Evolutionary conservation across 1,140 invertebrate genomes (phyloP), one percentile per base, ranked within the genome.

Genomic region (Pissodes strobi): DNA sequence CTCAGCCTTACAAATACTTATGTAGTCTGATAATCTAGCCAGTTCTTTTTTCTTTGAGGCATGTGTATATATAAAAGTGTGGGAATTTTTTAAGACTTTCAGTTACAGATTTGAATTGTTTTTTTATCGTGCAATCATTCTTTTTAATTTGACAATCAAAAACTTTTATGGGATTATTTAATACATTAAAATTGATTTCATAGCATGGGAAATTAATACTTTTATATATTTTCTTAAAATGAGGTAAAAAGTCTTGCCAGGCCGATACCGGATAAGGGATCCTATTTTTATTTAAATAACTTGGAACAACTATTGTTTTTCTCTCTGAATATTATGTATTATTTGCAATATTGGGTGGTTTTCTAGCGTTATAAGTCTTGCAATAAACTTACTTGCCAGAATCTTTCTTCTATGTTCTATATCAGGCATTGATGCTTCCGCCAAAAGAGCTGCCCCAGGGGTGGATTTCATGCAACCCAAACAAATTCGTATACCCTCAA

Each of bases 351-450:
- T n/a, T 2, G 64, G 64, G 19, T 66, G 49, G 19, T 55, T 23
- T n/a, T 15, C 13, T 19, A 55, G 25, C 13, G 15, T 15, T 12
- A 55, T 22, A 1, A 55, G 34, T 56, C 51, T 56, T 2, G 37
- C 8, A 1, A 66, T 5, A 57, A 66, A 61, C 61, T 65, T 61
- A 5, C 12, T 51, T 13, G 57, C 51, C 18, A 69, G 38, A 12
- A 15, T 48, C 38, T 41, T 41, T 41, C 12, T 13, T 4, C 38
- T 41, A n/a, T 41, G 38, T 41, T 41, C 38, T 41, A 41, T 3
- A 13, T 41, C 38, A 3, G n/a, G 12, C 4, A 13, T 41, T 13
- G 38, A 41, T 6, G 38, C 12, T n/a, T 41, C 38, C 4, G 38
- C 38, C n/a, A 41, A 41, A 3, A 41, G n/a, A 5, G 38, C 38